Base-by-base conservation (phyloP, 2,888 invertebrate genomes). In the Nipponacmea schrenckii region DNA sequence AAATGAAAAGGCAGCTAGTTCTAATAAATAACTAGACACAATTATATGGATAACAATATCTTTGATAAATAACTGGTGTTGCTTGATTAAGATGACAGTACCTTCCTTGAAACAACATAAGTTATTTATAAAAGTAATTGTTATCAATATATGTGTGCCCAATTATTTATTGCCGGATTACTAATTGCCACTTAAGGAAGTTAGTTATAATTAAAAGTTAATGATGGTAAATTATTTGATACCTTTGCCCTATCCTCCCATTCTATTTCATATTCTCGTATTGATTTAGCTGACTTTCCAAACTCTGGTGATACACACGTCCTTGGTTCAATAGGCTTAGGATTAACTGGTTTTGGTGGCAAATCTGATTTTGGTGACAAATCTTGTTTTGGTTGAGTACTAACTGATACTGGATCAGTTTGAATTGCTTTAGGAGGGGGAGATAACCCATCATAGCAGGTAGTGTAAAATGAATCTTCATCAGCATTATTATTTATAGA, bases 161-260 rank as follows among this genome's bases (percentile, higher is more conserved):
- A n/a, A n/a, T n/a, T n/a, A n/a, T n/a, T n/a, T n/a, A n/a, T n/a
- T n/a, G n/a, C n/a, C n/a, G n/a, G n/a, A n/a, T n/a, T n/a, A n/a
- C n/a, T n/a, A n/a, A n/a, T n/a, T n/a, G n/a, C n/a, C n/a, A n/a
- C n/a, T n/a, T n/a, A 31, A 4, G 31, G 31, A 31, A 31, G 31
- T 7, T 4, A 31, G 31, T 4, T 31, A 4, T 31, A 31, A 31
- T 31, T 2, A 31, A 31, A 15, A 17, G 4, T 50, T 14, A 20
- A 20, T 27, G 31, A 46, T 26, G 50, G 20, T 26, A 17, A 14
- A 20, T 39, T 5, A 39, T 8, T 8, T 8, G 39, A 39, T 64
- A 83, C 83, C 78, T 77, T 75, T n/a, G 77, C 70, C 65, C 67
- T 76, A 10, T 73, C 76, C 44, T 78, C 77, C 63, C 75, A 67